Base-by-base conservation (phyloP, 2,797 vertebrate species). In the Corythornis leucogaster region DNA sequence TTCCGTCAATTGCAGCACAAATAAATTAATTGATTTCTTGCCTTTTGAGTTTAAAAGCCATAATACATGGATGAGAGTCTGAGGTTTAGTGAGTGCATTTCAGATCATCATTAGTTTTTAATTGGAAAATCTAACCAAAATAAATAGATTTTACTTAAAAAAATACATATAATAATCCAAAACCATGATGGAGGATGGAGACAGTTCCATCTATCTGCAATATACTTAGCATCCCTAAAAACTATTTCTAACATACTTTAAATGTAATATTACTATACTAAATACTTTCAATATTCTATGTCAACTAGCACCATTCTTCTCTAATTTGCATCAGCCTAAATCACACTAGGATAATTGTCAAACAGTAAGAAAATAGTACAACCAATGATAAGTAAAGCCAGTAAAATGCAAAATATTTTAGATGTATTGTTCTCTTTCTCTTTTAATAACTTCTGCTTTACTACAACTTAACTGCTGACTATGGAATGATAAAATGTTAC, bases 1-100 rank as follows among this genome's bases (percentile, higher is more conserved):
- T 90, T 94, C 66, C 69, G 61, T 89, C 91, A 78, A 85, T 83
- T 89, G 33, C 40, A 83, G 38, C 79, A 90, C 55, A 96, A 94
- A 87, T 55, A 85, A 85, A 66, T 48, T 45, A 89, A 94, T 87
- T 73, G 88, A 94, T 95, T 95, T 92, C 53, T 94, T 96, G 88
- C 69, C 59, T 76, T 87, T 88, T 89, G 89, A 71, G 69, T 92
- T 93, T 80, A 94, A 94, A 93, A 80, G 53, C 22, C 48, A 59
- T 76, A 87, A 93, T 33, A 81, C 55, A 53, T 31, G 26, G 46
- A 85, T 40, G 40, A 84, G n/a, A 80, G 38, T 42, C 45, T 59
- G 80, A 80, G 35, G n/a, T 89, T 83, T 58, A 83, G 22, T 50
- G 55, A 96, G 55, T 85, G 28, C n/a, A 83, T 78, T 94, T 94